A percentile compares a stretch with the other conserved stretches of the same genome.
These are phyloP conservation scores for Pteruthius melanotis DNA, from an alignment of 2,113 vertebrate genomes.

Conservation along the genomic window DNA sequence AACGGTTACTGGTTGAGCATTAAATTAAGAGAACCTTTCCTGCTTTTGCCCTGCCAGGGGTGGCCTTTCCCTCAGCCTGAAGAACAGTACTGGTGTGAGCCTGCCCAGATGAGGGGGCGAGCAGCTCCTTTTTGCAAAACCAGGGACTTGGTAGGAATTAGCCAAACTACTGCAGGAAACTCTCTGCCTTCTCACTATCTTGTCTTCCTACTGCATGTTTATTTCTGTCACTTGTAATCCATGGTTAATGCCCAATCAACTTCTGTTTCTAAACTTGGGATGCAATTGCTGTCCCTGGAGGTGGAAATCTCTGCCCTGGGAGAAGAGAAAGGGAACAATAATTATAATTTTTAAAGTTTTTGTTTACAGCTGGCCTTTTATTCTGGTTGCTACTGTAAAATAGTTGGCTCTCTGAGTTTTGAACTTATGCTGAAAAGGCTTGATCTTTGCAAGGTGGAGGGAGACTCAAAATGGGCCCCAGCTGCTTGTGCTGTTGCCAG, in stretches of 20 bases:
- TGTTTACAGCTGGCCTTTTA: background rate
- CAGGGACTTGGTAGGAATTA: background rate
- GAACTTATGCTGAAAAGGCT: background rate
- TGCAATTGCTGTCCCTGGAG: background rate
- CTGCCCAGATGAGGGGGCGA: background rate
- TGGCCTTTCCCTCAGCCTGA: background rate
- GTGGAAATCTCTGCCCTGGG: background rate
- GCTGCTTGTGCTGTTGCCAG: background rate
- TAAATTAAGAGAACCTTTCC: background rate
- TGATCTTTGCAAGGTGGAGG: background rate
- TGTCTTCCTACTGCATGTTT: background rate
- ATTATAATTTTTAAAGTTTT: background rate
- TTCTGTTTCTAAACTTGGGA: background rate
- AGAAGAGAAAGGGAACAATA: background rate
- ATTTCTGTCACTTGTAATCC: background rate
- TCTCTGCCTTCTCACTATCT: background rate
- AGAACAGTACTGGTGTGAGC: accelerated
- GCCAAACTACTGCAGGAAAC: background rate
- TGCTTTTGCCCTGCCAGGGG: background rate
- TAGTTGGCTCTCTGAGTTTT: background rate
- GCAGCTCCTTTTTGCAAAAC: accelerated
- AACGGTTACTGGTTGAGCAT: background rate
- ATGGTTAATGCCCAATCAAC: background rate
- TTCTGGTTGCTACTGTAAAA: background rate
- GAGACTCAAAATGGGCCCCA: background rate